Percentiles rank a stretch among this genome's conserved stretches.
Evolutionary conservation across 2,888 invertebrate genomes (phyloP).

Genomic region (Chesias legatella): DNA sequence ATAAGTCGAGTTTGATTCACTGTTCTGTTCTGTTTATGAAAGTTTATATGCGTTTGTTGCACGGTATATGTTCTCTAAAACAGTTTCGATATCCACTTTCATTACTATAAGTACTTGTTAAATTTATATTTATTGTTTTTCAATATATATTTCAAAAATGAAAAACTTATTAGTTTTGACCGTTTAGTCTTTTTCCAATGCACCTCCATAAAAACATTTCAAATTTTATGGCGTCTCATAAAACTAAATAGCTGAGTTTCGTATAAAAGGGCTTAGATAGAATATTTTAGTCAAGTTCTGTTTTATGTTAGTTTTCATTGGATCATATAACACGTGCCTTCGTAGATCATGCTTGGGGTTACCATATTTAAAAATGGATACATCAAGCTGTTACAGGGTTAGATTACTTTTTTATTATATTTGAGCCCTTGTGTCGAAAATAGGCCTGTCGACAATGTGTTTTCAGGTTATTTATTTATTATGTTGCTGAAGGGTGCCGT

Average conservation of each 20-base stretch:
- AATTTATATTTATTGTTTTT: not conserved
- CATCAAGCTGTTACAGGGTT: slow-evolving; percentile 49
- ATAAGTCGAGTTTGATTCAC: slow-evolving; percentile 65
- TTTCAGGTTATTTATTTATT: slow-evolving; percentile 28
- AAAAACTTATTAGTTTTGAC: not conserved
- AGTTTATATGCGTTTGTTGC: slow-evolving; percentile 39
- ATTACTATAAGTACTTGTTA: too few species aligned
- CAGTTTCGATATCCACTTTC: too few species aligned
- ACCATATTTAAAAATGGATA: slow-evolving; percentile 65
- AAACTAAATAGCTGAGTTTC: slow-evolving; percentile 41
- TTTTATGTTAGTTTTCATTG: slow-evolving; percentile 57
- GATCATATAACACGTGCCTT: slow-evolving; percentile 59
- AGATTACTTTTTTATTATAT: slow-evolving; percentile 59
- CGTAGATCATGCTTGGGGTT: slow-evolving; percentile 55
- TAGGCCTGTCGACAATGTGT: slow-evolving; percentile 61
- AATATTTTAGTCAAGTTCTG: slow-evolving; percentile 42
- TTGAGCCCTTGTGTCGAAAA: slow-evolving; percentile 50
- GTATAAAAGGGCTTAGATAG: slow-evolving; percentile 35
- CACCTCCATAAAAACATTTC: slow-evolving; percentile 30
- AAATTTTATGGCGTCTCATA: slow-evolving; percentile 43
- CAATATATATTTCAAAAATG: not conserved
- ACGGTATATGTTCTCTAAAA: not conserved
- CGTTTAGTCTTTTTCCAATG: slow-evolving; percentile 20
- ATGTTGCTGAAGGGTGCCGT: slow-evolving; percentile 21
- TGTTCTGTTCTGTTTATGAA: slow-evolving; percentile 39